phyloP scores from a whole-genome alignment of 30 jellyfish, hydroid and myxozoan genomes.

The Clytia hemisphaerica region DNA sequence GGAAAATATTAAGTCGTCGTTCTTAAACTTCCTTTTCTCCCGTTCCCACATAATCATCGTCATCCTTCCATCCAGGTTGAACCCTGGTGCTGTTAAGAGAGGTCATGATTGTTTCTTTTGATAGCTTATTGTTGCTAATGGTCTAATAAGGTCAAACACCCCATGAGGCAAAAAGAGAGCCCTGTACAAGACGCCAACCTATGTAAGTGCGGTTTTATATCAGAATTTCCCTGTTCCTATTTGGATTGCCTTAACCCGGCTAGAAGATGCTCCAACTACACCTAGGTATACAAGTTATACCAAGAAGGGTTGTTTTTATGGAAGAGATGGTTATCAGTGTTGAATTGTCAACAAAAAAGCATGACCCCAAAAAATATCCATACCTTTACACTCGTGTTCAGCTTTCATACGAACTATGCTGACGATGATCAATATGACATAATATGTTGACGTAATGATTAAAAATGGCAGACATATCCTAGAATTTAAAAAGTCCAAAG shows the following conservation, averaged over 20 bases:
- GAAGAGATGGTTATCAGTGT: not conserved
- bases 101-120: too few species aligned
- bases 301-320: not conserved
- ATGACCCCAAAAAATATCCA: not conserved
- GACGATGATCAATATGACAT: slow-evolving; percentile 13
- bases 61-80: too few species aligned
- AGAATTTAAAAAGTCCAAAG: not conserved
- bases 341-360: not conserved
- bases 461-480: slow-evolving; percentile 31
- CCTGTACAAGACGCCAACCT: not conserved
- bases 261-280: too few species aligned
- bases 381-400: slow-evolving; percentile 31
- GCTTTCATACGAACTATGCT: slow-evolving; percentile 34
- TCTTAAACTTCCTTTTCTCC: too few species aligned
- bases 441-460: slow-evolving; percentile 7
- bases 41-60: too few species aligned
- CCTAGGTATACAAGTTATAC: not conserved
- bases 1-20: too few species aligned
- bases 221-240: too few species aligned
- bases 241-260: not conserved
- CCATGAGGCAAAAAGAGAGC: too few species aligned
- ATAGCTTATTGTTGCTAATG: too few species aligned
- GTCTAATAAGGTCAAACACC: too few species aligned
- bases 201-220: not conserved
- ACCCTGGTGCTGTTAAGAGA: too few species aligned